phyloP scores from a whole-genome alignment of 2,113 vertebrate genomes.

The Calidris pugnax region DNA sequence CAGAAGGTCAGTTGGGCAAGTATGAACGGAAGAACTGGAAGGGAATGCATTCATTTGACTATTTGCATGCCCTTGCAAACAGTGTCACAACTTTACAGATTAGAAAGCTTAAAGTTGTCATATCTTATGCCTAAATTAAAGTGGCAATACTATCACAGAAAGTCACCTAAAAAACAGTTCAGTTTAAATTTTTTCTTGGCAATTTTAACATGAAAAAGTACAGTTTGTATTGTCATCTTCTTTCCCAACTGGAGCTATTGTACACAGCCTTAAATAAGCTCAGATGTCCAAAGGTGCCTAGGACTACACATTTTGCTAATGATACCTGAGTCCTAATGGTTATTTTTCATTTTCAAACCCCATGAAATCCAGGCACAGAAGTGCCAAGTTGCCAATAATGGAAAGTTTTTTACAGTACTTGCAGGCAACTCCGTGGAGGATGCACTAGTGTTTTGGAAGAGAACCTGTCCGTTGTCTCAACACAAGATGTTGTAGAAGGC shows the following conservation, averaged over 20 bases:
- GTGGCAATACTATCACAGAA: neutral
- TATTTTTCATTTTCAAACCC: neutral
- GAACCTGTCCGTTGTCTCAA: neutral
- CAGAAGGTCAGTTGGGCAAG: neutral
- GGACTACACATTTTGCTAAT: neutral
- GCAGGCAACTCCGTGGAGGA: neutral
- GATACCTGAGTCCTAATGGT: neutral
- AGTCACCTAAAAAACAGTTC: neutral
- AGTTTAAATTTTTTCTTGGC: neutral
- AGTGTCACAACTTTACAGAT: neutral
- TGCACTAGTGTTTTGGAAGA: neutral
- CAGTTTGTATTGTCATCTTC: neutral
- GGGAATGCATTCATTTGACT: neutral
- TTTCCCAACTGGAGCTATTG: neutral
- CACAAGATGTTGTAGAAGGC: neutral
- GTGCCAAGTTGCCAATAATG: neutral
- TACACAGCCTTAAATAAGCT: neutral
- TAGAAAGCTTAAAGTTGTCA: neutral
- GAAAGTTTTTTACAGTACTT: neutral
- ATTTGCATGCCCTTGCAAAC: neutral
- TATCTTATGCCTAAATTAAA: too few species aligned
- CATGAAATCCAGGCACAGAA: neutral
- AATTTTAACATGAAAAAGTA: neutral
- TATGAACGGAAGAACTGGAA: rapidly evolving
- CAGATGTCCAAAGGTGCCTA: neutral